These are phyloP conservation scores for Zalophus californianus DNA, from an alignment of 2,797 vertebrate genomes.

Conservation along the genomic window DNA sequence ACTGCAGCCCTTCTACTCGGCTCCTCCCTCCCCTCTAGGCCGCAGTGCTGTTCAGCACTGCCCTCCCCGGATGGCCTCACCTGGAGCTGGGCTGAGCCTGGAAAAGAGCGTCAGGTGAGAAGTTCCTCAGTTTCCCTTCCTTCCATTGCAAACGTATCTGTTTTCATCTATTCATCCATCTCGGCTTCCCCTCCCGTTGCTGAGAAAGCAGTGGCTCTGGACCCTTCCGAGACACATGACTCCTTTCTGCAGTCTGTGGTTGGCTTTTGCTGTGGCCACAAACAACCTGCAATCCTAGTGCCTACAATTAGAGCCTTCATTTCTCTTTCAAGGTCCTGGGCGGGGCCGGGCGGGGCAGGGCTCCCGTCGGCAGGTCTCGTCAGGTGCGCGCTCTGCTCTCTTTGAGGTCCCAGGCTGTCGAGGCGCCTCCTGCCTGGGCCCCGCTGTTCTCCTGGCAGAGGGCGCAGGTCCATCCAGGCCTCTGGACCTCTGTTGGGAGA, in stretches of 20 bases:
- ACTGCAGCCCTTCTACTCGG: too few species aligned
- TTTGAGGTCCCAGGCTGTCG: accelerated
- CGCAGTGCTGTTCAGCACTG: background rate
- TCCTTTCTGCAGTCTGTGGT: background rate
- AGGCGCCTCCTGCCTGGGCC: background rate
- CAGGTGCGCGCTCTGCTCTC: background rate
- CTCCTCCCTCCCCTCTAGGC: too few species aligned
- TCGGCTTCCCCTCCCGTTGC: background rate
- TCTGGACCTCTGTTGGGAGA: background rate
- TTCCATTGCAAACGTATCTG: background rate
- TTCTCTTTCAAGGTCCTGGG: background rate
- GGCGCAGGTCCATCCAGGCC: background rate
- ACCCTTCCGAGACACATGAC: background rate
- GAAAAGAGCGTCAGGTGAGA: background rate
- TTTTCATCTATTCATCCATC: background rate
- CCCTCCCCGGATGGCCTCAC: background rate
- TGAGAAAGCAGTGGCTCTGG: background rate
- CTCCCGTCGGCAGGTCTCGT: background rate
- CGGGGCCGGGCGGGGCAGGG: background rate
- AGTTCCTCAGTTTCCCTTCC: background rate
- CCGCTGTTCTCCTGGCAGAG: background rate
- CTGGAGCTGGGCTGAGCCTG: background rate
- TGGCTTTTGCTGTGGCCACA: background rate
- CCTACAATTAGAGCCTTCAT: too few species aligned
- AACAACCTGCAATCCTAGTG: background rate